These are phyloP conservation scores for Marcusenius ussheri DNA, from an alignment of 2,113 vertebrate genomes.

Conservation along the genomic window DNA sequence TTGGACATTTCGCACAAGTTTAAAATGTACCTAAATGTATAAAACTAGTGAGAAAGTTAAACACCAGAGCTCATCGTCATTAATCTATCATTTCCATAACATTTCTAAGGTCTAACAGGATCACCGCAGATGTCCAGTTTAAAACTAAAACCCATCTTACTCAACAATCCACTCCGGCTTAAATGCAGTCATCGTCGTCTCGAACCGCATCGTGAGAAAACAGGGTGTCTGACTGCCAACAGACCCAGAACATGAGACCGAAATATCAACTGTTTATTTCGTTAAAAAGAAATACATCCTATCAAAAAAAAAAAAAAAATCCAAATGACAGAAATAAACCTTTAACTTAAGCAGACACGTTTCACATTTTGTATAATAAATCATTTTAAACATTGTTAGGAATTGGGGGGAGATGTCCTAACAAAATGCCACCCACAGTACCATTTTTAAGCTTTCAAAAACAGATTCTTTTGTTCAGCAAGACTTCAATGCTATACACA, in stretches of 20 bases:
- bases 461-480: constrained; percentile 5
- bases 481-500: constrained; percentile 7
- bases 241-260: not conserved
- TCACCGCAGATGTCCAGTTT: not conserved
- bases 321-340: constrained; percentile 18
- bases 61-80: not conserved
- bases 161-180: not conserved
- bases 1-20: not conserved
- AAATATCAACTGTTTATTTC: constrained; percentile 35
- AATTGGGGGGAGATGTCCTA: not conserved
- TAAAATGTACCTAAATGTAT: not conserved
- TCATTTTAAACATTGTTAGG: not conserved
- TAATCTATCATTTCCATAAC: not conserved
- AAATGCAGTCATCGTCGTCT: not conserved
- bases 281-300: constrained; percentile 41
- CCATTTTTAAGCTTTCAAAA: constrained; percentile 8
- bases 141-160: not conserved
- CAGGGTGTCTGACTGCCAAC: not conserved
- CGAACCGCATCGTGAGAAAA: not conserved
- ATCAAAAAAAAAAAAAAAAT: constrained; percentile 30
- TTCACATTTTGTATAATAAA: not conserved
- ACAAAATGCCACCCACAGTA: not conserved
- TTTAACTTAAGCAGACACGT: not conserved
- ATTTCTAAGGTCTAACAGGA: not conserved
- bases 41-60: not conserved